These are phyloP conservation scores for Bradypodion pumilum DNA, from an alignment of 2,797 vertebrate species.

Conservation along the genomic window DNA sequence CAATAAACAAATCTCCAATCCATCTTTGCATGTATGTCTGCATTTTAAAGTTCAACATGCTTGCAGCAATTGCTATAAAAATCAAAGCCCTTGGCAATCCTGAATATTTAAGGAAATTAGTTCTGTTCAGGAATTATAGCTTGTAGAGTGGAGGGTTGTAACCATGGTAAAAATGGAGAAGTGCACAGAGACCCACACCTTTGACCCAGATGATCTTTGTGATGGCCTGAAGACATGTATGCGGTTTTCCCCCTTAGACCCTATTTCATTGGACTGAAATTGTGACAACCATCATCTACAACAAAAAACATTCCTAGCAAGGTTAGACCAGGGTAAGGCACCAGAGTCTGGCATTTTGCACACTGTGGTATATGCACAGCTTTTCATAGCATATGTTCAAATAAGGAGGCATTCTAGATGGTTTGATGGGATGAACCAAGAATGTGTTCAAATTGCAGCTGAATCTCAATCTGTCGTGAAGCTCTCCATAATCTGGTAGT, in stretches of 20 bases:
- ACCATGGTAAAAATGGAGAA: too few species aligned
- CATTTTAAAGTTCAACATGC: slow-evolving; percentile 23
- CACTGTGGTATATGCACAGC: background rate
- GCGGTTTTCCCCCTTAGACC: background rate
- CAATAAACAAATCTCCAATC: background rate
- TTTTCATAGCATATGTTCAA: background rate
- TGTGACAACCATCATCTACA: background rate
- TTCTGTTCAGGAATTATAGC: too few species aligned
- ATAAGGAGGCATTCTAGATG: background rate
- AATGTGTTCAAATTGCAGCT: background rate
- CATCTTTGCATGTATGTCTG: background rate
- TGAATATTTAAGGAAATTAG: slow-evolving; percentile 10
- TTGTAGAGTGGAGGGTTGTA: too few species aligned
- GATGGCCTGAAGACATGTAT: too few species aligned
- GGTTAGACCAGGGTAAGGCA: background rate
- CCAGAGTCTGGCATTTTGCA: background rate
- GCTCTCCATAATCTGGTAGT: background rate
- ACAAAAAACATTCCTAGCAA: background rate
- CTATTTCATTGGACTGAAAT: background rate
- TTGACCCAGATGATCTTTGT: too few species aligned
- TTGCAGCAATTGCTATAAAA: background rate
- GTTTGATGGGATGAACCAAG: background rate
- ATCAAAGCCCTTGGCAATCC: background rate
- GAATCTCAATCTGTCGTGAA: background rate
- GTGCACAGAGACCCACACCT: too few species aligned